Evolutionary conservation across 2,797 vertebrate species (phyloP), one percentile per base, ranked within the genome.

Genomic region (Echiichthys vipera): DNA sequence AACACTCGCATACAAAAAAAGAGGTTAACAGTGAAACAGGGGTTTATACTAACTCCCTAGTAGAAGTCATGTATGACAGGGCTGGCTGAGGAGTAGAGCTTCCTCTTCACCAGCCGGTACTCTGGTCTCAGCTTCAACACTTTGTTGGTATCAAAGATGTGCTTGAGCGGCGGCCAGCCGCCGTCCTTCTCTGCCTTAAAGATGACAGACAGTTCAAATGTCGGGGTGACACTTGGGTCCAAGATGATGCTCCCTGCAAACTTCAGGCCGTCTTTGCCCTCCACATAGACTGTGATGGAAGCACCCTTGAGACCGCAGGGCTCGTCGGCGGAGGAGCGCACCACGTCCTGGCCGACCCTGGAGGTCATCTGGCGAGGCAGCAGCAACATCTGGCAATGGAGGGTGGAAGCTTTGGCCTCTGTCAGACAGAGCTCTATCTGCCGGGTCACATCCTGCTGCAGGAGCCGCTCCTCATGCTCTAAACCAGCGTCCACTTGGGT

Each of bases 41-140:
- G 36, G 8, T 65, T 53, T 4, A 53, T 42, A 12, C 4, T 4
- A 12, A 4, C 5, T 3, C 27, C 17, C 62, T 85, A 93, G 69
- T 71, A 79, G 74, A 89, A 95, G 1, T 94, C 88, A 5, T 91
- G 87, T 39, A 95, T 61, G 30, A 94, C 86, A 0, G 94, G 94
- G 43, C 86, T 93, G 34, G 91, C 94, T 0, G 95, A 94, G 2
- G 94, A 95, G 81, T 95, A 95, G 5, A 96, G 93, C 81, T 96
- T 96, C 83, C 88, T 91, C 88, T 96, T 96, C 50, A 96, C 88
- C 73, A 96, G 89, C n/a, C 90, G 78, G 80, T 95, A 95, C 66
- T 94, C 88, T 0, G 94, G 78, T 25, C 89, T 89, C 58, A 95
- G 89, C 74, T 92, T 92, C 70, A 95, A 45, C 32, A 90, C 92